Percentiles rank a stretch among this genome's conserved stretches.
Evolutionary conservation across 2,797 vertebrate species (phyloP).

Genomic region (Dromococcyx pavoninus): DNA sequence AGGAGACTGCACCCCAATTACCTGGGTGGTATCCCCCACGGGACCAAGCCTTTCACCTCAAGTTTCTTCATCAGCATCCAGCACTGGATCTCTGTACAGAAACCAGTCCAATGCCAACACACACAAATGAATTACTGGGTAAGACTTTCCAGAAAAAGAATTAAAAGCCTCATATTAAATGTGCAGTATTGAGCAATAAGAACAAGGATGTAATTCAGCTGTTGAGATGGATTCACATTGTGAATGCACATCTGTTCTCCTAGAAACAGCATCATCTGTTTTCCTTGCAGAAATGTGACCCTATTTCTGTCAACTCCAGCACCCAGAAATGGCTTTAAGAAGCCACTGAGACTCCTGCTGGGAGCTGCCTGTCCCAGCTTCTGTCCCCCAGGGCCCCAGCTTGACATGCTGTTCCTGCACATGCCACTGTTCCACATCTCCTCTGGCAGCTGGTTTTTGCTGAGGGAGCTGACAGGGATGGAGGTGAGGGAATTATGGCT

Average conservation of each 20-base stretch:
- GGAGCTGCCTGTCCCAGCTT: neutral
- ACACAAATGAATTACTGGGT: neutral
- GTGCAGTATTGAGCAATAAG: neutral
- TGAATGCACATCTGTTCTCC: neutral
- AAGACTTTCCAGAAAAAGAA: neutral
- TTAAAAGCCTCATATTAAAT: neutral
- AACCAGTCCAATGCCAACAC: neutral
- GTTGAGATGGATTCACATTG: neutral
- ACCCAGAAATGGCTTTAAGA: neutral
- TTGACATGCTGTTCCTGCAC: neutral
- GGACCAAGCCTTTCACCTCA: neutral
- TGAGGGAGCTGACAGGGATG: neutral
- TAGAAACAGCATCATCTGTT: neutral
- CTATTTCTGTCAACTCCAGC: neutral
- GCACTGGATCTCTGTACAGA: neutral
- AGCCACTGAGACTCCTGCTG: neutral
- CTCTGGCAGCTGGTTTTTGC: neutral
- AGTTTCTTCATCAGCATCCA: neutral
- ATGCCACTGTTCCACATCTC: neutral
- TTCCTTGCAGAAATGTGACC: neutral
- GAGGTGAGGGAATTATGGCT: neutral
- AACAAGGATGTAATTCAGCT: neutral
- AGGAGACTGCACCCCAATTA: neutral
- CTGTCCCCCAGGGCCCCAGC: neutral
- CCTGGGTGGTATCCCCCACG: neutral